Conservation (phyloP, 2,113 vertebrate species). For the Corythornis cristatus region DNA sequence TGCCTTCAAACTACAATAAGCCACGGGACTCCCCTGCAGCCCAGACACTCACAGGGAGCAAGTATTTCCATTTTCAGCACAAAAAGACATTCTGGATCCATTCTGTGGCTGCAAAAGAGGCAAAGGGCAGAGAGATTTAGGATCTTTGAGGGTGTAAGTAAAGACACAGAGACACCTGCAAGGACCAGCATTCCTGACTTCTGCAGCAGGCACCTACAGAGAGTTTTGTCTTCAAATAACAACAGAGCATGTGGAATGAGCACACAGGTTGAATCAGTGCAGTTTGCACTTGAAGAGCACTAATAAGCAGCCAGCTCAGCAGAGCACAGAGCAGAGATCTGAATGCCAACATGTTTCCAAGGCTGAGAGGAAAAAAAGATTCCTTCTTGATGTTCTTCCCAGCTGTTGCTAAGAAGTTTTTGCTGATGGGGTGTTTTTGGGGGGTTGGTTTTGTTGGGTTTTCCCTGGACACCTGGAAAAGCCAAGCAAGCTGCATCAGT, state of each 20-base stretch:
- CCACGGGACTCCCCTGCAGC: background rate
- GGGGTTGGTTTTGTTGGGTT: background rate
- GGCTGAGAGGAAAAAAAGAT: slow-evolving; percentile 13
- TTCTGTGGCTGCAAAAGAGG: background rate
- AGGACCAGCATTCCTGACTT: background rate
- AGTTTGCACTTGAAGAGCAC: background rate
- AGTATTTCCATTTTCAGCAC: background rate
- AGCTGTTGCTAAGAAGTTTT: slow-evolving; percentile 54
- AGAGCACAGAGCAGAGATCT: background rate
- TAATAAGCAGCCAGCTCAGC: background rate
- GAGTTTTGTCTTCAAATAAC: background rate
- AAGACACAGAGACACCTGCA: background rate
- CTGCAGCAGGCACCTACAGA: background rate
- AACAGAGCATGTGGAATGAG: background rate
- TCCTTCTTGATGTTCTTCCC: slow-evolving; percentile 40
- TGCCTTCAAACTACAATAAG: background rate
- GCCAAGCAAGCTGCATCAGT: background rate
- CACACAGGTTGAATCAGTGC: background rate
- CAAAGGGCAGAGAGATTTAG: background rate
- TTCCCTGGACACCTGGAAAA: background rate
- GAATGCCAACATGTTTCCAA: slow-evolving; percentile 12
- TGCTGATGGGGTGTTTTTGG: background rate
- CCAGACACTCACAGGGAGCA: background rate
- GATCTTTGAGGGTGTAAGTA: background rate
- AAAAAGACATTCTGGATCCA: background rate